These are phyloP conservation scores for Epinephelus awoara DNA, from an alignment of 2,797 vertebrate species.

Conservation along the genomic window DNA sequence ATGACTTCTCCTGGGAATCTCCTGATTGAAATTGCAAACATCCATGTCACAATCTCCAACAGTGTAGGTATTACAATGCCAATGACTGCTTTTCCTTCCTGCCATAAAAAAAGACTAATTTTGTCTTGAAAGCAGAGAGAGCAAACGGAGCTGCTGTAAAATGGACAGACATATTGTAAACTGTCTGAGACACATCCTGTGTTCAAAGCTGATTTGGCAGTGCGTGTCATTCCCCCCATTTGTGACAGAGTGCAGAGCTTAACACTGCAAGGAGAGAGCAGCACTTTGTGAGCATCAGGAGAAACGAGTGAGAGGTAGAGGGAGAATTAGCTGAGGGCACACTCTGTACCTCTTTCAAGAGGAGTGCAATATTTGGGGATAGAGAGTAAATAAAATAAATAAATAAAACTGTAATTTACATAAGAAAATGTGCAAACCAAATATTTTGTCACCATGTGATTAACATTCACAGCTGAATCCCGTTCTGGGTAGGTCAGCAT, in stretches of 20 bases:
- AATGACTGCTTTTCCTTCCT: neutral
- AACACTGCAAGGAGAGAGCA: conserved; percentile 13
- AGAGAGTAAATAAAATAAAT: conserved; percentile 8
- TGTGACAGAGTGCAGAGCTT: conserved; percentile 31
- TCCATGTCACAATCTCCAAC: conserved; percentile 6
- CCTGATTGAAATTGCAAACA: conserved; percentile 40
- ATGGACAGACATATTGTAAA: conserved; percentile 32
- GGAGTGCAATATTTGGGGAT: neutral
- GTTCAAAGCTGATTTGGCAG: conserved; percentile 46
- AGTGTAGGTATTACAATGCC: conserved; percentile 12
- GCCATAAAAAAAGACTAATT: conserved; percentile 5
- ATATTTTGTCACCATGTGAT: conserved; percentile 30
- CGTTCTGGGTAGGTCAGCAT: conserved; percentile 45
- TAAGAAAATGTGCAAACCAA: conserved; percentile 26
- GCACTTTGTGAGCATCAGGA: conserved; percentile 20
- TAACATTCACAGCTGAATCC: conserved; percentile 41
- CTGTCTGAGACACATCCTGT: conserved; percentile 30
- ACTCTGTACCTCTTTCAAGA: conserved; percentile 18
- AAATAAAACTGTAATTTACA: neutral
- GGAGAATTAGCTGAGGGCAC: neutral
- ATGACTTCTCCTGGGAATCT: conserved; percentile 49
- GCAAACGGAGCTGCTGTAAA: conserved; percentile 37
- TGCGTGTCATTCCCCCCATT: conserved; percentile 28
- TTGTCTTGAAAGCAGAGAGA: conserved; percentile 24
- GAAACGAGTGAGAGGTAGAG: conserved; percentile 10